Evolutionary conservation across 2,888 invertebrate species (phyloP), one percentile per base, ranked within the genome.

Genomic region (Charanyca ferruginea): DNA sequence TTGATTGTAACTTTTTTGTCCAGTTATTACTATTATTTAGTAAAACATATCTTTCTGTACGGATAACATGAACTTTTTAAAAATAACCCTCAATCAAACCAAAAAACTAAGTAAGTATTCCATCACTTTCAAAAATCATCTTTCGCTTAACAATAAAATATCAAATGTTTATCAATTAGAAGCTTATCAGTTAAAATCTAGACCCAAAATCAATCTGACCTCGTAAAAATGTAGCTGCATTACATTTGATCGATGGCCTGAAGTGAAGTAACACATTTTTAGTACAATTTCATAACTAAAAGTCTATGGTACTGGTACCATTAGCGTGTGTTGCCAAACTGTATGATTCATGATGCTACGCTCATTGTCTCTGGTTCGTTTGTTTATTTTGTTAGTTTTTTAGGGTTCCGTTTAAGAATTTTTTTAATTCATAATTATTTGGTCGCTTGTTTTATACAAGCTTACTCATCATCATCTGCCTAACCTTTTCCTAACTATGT

Each of bases 301-400:
- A 64, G 44, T 71, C 64, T 80, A 84, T 83, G 85, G 76, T 65
- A 66, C 71, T 68, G 69, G 64, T 71, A 76, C 85, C 87, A 90
- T 91, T 91, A 92, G 90, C 83, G 77, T 80, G 79, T 83, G 85
- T 93, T 93, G 89, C 91, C 87, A 90, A 92, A 93, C 87, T 81
- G 79, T 83, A 87, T 93, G 93, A 93, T 89, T 93, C 92, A 93
- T 89, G 77, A 85, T 83, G 83, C 70, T 80, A 80, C 85, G 81
- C 83, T 90, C 87, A 90, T 91, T 91, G 90, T 91, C 87, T 90
- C 73, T 81, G 68, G 73, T 69, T 69, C 79, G 81, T 87, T 76
- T 83, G 81, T 79, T 80, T 83, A 78, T 73, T 81, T 84, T 80
- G 72, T 77, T 62, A 45, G 63, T 57, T 72, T 84, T 72, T 84